A percentile compares a stretch with the other conserved stretches of the same genome.
These are phyloP conservation scores for Neodon shergylaensis DNA, from an alignment of 2,113 vertebrate genomes.

Conservation along the genomic window DNA sequence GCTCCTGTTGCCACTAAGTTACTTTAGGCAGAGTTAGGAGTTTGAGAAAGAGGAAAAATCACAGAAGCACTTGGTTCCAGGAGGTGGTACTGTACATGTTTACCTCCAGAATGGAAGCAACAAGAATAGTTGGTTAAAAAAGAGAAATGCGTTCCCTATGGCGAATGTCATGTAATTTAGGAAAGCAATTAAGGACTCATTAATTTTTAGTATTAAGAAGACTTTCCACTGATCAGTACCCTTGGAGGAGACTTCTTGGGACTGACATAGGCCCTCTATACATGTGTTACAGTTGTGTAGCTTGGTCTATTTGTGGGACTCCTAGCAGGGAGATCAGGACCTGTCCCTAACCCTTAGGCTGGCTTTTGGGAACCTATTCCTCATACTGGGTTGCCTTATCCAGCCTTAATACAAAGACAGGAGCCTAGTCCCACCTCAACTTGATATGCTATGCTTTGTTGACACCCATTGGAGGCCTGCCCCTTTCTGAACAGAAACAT, in stretches of 20 bases:
- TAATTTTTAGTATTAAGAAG: slow-evolving; percentile 50
- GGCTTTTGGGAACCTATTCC: not conserved
- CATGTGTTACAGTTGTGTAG: not conserved
- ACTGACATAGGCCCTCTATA: not conserved
- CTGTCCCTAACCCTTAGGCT: not conserved
- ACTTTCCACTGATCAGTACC: not conserved
- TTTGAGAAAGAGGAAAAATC: not conserved
- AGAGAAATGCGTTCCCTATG: not conserved
- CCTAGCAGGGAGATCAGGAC: not conserved
- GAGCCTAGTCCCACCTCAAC: not conserved
- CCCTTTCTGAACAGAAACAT: not conserved
- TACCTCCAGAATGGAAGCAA: not conserved
- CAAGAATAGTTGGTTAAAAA: not conserved
- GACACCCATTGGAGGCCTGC: not conserved
- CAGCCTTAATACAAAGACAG: not conserved
- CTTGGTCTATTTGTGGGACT: not conserved
- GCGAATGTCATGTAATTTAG: not conserved
- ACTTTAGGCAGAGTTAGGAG: not conserved
- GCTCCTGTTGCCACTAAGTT: not conserved
- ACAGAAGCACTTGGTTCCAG: slow-evolving; percentile 8
- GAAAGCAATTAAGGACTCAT: slow-evolving; percentile 21
- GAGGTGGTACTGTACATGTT: not conserved
- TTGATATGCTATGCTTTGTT: not conserved
- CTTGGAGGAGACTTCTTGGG: not conserved
- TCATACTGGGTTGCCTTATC: not conserved